Evolutionary conservation across 2,797 vertebrate species (phyloP), one percentile per base, ranked within the genome.

Genomic region (Dermochelys coriacea): DNA sequence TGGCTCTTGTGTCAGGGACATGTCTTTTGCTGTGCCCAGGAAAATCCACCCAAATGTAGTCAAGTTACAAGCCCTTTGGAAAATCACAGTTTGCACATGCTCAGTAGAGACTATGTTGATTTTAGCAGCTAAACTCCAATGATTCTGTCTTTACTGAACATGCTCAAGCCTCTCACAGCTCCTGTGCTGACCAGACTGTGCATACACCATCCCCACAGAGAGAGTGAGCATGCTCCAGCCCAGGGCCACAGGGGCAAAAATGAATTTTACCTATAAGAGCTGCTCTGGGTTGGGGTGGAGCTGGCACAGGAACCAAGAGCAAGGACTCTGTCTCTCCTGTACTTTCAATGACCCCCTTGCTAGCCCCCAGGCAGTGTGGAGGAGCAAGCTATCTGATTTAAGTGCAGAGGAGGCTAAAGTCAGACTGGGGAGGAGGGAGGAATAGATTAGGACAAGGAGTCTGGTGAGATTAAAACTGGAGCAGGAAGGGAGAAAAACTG

Each of bases 21-120:
- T 47, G 85, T 68, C 25, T 95, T 85, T 88, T 85, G 61, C 82
- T 82, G 71, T 93, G 91, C 90, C 84, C 52, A 75, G n/a, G 80
- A 93, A 96, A 96, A 96, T 87, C 91, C 94, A 90, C 61, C 94
- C 90, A 92, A 68, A 91, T 52, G 93, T 88, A 90, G 93, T 87
- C 0, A 0, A 89, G 97, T 71, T 83, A 85, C 90, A 93, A 47
- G 82, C 85, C 61, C 47, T 82, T 94, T 90, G 79, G 85, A 94
- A 93, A 91, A 64, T n/a, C 34, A 51, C 51, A 64, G 61, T 64
- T n/a, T 64, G 31, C 34, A 34, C 18, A 9, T n/a, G 34, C 34
- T n/a, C 34, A 18, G 34, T 64, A 34, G 6, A n/a, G 61, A 19
- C 34, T 18, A 8, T n/a, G 34, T n/a, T 64, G 61, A 64, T 29